Conservation (phyloP, 2,888 invertebrate species). For the Hemistola chrysoprasaria region DNA sequence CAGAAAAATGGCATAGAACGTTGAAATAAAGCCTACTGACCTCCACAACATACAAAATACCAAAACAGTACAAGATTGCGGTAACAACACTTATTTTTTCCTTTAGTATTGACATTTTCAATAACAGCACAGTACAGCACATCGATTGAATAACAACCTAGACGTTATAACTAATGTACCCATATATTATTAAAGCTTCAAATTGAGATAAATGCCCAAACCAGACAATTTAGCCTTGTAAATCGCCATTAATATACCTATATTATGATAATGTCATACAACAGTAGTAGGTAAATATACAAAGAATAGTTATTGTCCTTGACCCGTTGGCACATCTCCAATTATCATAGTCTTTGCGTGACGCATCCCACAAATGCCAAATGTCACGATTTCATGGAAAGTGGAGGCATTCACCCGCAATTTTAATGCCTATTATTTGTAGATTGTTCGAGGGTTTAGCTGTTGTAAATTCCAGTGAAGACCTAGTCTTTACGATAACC, state of each 20-base stretch:
- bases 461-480: no score
- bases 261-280: background rate
- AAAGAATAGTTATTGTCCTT: conserved; percentile 9
- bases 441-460: no score
- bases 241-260: background rate
- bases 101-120: background rate
- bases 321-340: conserved; percentile 30
- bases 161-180: no score
- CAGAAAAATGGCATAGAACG: no score
- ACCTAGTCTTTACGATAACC: no score
- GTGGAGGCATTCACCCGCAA: conserved; percentile 1
- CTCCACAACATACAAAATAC: no score
- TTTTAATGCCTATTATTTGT: background rate
- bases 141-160: no score
- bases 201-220: conserved; percentile 4
- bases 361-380: conserved; percentile 18
- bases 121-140: no score
- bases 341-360: conserved; percentile 15
- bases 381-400: conserved; percentile 16
- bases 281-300: conserved; percentile 4
- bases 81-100: no score
- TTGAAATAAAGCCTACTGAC: no score
- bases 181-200: background rate
- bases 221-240: background rate
- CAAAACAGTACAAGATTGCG: no score